Evolutionary conservation across 2,888 invertebrate species (phyloP), one percentile per base, ranked within the genome.

Genomic region (Lysandra bellargus): DNA sequence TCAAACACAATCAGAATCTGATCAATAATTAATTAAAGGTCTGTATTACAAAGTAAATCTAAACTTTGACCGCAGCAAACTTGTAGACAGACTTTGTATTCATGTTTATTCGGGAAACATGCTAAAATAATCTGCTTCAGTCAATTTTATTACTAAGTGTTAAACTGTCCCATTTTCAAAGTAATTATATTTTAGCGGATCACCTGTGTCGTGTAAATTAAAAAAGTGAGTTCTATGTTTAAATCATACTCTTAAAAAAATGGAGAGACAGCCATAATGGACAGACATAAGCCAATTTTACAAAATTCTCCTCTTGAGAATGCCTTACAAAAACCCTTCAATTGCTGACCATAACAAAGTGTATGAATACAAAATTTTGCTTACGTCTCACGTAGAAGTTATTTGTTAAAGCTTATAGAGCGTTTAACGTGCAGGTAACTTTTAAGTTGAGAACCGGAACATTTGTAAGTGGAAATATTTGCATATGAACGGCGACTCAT

Each of bases 401-500:
- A 33, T 69, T 37, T 69, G 69, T 33, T 69, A 33, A 37, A 69
- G 69, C 33, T 69, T 69, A 64, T 44, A 74, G 49, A 79, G 61
- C 75, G 49, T 79, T 76, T 79, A 79, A 30, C 73, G 37, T 57
- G 60, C 73, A 61, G 57, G 75, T 33, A 49, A 44, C 7, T 57
- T 81, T 80, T 75, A 80, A 81, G 78, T 80, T 81, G 79, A 81
- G 75, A 69, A 79, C 82, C 64, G 64, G 64, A 81, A 81, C 83
- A 82, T 83, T 82, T 82, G 81, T 81, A 80, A 78, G 44, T 44
- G 61, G 78, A 80, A 81, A 82, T 82, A 85, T 89, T 90, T 85
- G 89, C 89, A 89, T 90, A 88, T 88, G 89, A 91, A 90, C 88
- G 86, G 87, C 84, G 85, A 84, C 89, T 91, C 90, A 92, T 93